Conservation (phyloP, 2,113 vertebrate species). For the Mesembrinibis cayennensis region DNA sequence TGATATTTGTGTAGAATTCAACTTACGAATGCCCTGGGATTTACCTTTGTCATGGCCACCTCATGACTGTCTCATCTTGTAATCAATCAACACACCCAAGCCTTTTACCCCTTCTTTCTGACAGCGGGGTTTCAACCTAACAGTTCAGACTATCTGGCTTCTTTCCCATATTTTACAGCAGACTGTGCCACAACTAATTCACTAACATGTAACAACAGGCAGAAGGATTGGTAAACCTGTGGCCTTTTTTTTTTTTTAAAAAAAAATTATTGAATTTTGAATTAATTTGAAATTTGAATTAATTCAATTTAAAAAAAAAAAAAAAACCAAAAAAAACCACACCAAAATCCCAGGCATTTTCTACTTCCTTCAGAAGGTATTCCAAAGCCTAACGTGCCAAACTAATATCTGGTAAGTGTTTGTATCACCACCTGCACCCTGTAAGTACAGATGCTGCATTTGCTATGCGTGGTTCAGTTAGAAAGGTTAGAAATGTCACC, state of each 20-base stretch:
- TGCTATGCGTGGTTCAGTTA: neutral
- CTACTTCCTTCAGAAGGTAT: neutral
- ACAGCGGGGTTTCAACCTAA: neutral
- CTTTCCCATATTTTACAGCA: neutral
- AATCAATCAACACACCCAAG: neutral
- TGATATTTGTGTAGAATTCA: neutral
- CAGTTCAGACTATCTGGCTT: neutral
- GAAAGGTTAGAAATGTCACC: neutral
- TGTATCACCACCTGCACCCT: neutral
- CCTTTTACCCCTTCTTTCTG: neutral
- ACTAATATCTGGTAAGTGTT: neutral
- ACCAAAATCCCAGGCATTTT: neutral
- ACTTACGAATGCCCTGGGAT: neutral
- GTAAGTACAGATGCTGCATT: neutral
- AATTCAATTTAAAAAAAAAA: too few species aligned
- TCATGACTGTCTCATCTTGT: neutral
- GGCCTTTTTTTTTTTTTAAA: neutral
- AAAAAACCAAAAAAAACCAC: neutral
- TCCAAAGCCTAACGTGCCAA: neutral
- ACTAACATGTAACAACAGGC: neutral
- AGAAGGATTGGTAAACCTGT: neutral
- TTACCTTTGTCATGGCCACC: neutral
- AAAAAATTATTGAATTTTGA: too few species aligned
- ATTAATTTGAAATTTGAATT: too few species aligned
- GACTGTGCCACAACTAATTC: neutral